Evolutionary conservation across 2,113 vertebrate genomes (phyloP), one percentile per base, ranked within the genome.

Genomic region (Burhinus bistriatus): DNA sequence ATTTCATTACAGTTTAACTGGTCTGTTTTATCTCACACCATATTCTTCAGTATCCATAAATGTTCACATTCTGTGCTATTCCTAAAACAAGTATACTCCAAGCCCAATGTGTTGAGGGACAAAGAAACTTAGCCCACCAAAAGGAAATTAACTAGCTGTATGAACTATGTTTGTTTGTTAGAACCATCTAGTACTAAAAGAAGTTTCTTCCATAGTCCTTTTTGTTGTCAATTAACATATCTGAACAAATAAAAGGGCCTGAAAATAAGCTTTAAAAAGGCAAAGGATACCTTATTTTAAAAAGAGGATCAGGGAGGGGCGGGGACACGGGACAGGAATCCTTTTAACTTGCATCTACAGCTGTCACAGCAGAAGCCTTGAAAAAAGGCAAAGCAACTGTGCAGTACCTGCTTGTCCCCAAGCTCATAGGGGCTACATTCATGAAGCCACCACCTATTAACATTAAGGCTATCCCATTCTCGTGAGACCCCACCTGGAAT

Each of bases 261-360:
- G 34, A 89, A 92, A 77, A 77, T 19, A 72, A 80, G 10, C 32
- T 92, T 92, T 64, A 26, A 81, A 91, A 80, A 72, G 11, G 38
- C 17, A 75, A 82, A 88, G 12, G 2, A 85, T 26, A 85, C 4
- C 16, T 59, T 75, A 51, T 34, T 75, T 82, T 64, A 55, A 86
- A 44, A 77, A 51, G 5, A 1, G 15, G 6, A 22, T 17, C 27
- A 6, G 21, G 5, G 22, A 4, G 2, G 0, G 5, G 8, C 3
- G 4, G 15, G 11, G 40, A 38, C 32, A 25, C 20, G 22, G 38
- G 62, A 76, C 15, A 72, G 18, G 10, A 73, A 49, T 66, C n/a
- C 42, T 68, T 57, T 80, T 36, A 93, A 40, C 34, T 38, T 85
- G 16, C 13, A 42, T 45, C 57, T 62, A 52, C 51, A 84, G 65